A percentile compares a stretch with the other conserved stretches of the same genome.
These are phyloP conservation scores for Ophion obscuratus DNA, from an alignment of 2,888 invertebrate genomes.

Conservation along the genomic window DNA sequence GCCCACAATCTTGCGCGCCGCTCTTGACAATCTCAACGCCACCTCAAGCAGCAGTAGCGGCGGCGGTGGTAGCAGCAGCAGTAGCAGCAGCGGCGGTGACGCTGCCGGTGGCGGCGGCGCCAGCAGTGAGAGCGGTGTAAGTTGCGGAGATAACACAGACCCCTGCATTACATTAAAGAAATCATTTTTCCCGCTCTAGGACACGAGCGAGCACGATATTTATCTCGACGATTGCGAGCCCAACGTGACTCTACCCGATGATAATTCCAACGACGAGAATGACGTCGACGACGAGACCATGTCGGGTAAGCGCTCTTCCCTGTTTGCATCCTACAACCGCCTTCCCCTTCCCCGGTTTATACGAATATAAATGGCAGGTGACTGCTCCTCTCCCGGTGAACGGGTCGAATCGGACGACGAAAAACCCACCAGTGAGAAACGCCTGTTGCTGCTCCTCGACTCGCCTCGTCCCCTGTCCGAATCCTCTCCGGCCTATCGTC, in stretches of 20 bases:
- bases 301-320: conserved; percentile 86
- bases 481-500: conserved; percentile 59
- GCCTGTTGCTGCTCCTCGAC: conserved; percentile 48
- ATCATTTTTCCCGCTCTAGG: conserved; percentile 80
- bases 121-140: conserved; percentile 83
- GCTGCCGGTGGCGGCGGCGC: conserved; percentile 84
- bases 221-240: conserved; percentile 86
- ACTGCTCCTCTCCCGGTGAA: conserved; percentile 68
- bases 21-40: conserved; percentile 62
- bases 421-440: conserved; percentile 74
- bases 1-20: not conserved
- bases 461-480: conserved; percentile 53
- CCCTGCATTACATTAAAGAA: not conserved
- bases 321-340: not conserved
- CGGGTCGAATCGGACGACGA: conserved; percentile 69
- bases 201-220: conserved; percentile 88
- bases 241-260: conserved; percentile 86
- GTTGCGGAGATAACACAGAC: conserved; percentile 36
- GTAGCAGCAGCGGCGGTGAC: conserved; percentile 81
- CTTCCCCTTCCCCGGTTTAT: not conserved
- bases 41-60: conserved; percentile 78
- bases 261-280: conserved; percentile 92
- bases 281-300: conserved; percentile 95
- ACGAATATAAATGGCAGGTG: conserved; percentile 64
- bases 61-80: conserved; percentile 83